Conservation (phyloP, 2,797 vertebrate genomes). For the Enteromius thamalakanensis region DNA sequence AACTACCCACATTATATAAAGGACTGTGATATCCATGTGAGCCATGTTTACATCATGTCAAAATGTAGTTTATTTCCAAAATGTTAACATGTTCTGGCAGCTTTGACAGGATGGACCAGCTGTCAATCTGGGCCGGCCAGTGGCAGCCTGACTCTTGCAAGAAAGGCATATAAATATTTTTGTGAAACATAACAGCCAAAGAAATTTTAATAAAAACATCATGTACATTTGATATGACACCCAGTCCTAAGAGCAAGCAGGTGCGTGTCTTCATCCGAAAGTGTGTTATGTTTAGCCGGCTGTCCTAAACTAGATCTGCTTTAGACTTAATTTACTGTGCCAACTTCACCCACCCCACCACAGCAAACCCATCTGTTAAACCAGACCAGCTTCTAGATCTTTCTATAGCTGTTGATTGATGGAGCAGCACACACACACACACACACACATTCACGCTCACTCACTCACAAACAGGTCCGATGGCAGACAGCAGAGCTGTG, state of each 20-base stretch:
- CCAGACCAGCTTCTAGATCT: slow-evolving; percentile 54
- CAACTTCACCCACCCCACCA: slow-evolving; percentile 37
- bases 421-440: neutral
- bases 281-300: slow-evolving; percentile 33
- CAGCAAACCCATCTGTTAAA: slow-evolving; percentile 54
- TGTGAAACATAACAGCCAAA: neutral
- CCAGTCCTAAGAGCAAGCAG: neutral
- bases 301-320: slow-evolving; percentile 39
- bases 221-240: neutral
- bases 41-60: neutral
- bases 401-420: slow-evolving; percentile 45
- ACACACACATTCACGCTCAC: slow-evolving; percentile 11
- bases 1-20: neutral
- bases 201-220: neutral
- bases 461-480: slow-evolving; percentile 41
- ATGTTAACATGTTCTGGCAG: neutral
- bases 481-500: slow-evolving; percentile 49
- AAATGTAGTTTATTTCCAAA: neutral
- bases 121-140: neutral
- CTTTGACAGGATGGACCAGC: neutral
- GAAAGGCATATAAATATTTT: neutral
- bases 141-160: neutral
- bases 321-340: slow-evolving; percentile 26
- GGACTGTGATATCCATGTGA: neutral
- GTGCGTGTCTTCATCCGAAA: slow-evolving; percentile 29